phyloP scores from a whole-genome alignment of 1,140 invertebrate species.

The Centruroides vittatus region DNA sequence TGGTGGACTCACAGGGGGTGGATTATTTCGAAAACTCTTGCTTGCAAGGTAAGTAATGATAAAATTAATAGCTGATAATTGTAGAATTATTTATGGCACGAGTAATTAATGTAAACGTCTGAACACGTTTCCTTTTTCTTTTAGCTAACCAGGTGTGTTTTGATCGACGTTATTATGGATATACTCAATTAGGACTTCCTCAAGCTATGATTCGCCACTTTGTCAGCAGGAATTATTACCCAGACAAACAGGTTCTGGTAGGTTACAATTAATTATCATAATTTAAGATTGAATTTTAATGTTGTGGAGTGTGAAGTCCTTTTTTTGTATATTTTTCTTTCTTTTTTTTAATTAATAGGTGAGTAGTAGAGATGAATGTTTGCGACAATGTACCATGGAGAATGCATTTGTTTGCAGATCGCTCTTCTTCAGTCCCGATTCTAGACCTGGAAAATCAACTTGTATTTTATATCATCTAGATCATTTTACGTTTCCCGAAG shows the following conservation, averaged over 20 bases:
- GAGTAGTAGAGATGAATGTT: conserved; percentile 46
- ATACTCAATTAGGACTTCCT: conserved; percentile 68
- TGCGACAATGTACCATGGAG: conserved; percentile 77
- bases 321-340: no score
- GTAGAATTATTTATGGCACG: neutral
- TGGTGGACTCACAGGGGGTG: conserved; percentile 74
- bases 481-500: conserved; percentile 77
- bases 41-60: conserved; percentile 35
- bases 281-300: no score
- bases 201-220: conserved; percentile 81
- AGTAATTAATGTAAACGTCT: neutral
- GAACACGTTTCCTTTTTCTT: neutral
- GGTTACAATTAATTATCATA: conserved; percentile 7
- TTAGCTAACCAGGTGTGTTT: conserved; percentile 12
- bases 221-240: conserved; percentile 78
- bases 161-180: conserved; percentile 41
- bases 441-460: conserved; percentile 37
- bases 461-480: conserved; percentile 84
- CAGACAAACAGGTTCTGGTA: conserved; percentile 77
- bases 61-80: neutral
- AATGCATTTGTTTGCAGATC: conserved; percentile 84
- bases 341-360: conserved; percentile 17
- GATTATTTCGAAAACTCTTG: conserved; percentile 93
- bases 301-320: no score
- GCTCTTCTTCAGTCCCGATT: conserved; percentile 47